Evolutionary conservation across 2,888 invertebrate genomes (phyloP).

Genomic region (Ethmia dodecea): DNA sequence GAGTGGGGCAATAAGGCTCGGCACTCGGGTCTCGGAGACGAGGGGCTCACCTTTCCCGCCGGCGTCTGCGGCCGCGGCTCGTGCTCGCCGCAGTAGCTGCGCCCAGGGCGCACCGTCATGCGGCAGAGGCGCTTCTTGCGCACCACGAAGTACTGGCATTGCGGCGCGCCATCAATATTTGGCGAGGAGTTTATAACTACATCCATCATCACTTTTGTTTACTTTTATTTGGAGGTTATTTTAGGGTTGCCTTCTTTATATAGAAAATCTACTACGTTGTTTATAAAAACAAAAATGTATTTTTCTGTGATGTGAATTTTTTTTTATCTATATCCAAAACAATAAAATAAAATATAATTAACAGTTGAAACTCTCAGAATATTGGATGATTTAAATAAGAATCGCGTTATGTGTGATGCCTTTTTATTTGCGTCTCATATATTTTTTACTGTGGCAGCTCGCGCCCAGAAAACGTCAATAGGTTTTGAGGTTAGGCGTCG

Average conservation of each 20-base stretch:
- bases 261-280: too few relatives aligned
- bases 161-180: slow-evolving; percentile 27
- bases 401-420: too few relatives aligned
- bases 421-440: too few relatives aligned
- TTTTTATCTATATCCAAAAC: too few relatives aligned
- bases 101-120: slow-evolving; percentile 84
- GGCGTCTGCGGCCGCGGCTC: slow-evolving; percentile 49
- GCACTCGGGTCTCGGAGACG: too few relatives aligned
- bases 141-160: slow-evolving; percentile 81
- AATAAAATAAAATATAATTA: too few relatives aligned
- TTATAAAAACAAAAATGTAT: too few relatives aligned
- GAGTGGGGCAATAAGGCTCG: too few relatives aligned
- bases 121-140: slow-evolving; percentile 86
- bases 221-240: slow-evolving; percentile 8
- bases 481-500: slow-evolving; percentile 65
- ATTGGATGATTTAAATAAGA: too few relatives aligned
- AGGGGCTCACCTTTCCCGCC: slow-evolving; percentile 35
- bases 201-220: slow-evolving; percentile 10
- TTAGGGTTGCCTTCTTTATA: slow-evolving; percentile 2
- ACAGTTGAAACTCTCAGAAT: too few relatives aligned
- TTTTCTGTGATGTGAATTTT: too few relatives aligned
- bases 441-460: too few relatives aligned
- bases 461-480: slow-evolving; percentile 16
- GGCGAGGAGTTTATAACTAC: slow-evolving; percentile 5
- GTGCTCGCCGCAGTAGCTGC: slow-evolving; percentile 86